phyloP scores from a whole-genome alignment of 2,888 invertebrate species.

The Baccha elongata region DNA sequence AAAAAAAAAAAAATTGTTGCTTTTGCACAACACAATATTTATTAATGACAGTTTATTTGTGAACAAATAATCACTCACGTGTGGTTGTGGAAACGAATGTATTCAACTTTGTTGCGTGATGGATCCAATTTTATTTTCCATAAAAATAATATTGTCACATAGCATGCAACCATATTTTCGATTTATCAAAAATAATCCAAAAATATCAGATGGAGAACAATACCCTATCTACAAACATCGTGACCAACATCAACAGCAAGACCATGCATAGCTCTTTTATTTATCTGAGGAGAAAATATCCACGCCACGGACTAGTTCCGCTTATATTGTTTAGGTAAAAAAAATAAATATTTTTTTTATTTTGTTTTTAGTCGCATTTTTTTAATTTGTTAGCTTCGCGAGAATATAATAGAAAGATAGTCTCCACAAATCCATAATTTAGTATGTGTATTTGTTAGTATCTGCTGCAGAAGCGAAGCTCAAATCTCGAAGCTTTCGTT shows the following conservation, averaged over 20 bases:
- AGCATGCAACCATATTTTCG: neutral
- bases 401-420: neutral
- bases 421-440: conserved; percentile 5
- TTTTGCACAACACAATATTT: neutral
- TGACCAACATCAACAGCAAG: neutral
- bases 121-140: neutral
- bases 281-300: neutral
- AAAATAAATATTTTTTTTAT: neutral
- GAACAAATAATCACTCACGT: neutral
- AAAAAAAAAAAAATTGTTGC: neutral
- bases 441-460: conserved; percentile 20
- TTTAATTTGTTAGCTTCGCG: neutral
- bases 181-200: neutral
- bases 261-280: neutral
- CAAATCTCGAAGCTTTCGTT: conserved; percentile 37
- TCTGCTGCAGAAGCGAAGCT: conserved; percentile 33
- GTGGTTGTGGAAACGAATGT: neutral
- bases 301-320: conserved; percentile 22
- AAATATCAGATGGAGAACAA: conserved; percentile 3
- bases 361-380: conserved; percentile 6
- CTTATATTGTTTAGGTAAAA: neutral
- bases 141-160: neutral
- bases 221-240: neutral
- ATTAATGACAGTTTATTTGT: neutral
- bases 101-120: conserved; percentile 1